Base-by-base conservation (phyloP, 2,888 invertebrate species). In the Mimachlamys varia region DNA sequence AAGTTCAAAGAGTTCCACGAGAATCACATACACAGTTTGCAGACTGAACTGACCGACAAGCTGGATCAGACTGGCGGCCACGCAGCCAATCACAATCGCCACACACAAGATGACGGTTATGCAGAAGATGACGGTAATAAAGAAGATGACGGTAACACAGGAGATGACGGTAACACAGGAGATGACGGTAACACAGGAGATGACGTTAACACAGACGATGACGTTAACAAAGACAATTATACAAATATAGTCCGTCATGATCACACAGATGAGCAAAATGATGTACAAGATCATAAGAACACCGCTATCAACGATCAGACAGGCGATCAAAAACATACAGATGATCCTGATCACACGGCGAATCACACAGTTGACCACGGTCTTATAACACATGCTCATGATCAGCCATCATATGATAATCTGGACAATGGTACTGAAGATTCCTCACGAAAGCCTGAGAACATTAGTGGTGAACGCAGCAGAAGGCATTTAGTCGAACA, bases 21-120 rank as follows among this genome's bases (percentile, higher is more conserved):
- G 3, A 76, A 90, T n/a, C 90, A 90, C 58, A 88, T 38, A 17
- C 90, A 90, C 22, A 50, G 53, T 0, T 38, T 90, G n/a, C 5
- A 50, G 37, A 27, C 58, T 17, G 33, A 76, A 76, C 10, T 27
- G 62, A 62, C 4, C n/a, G 27, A n/a, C 62, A 19, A n/a, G 10
- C 22, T 5, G 7, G 62, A 62, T 27, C 13, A 10, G n/a, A 62
- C 62, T 5, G n/a, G 12, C 62, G 62, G n/a, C 5, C n/a, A 62
- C 62, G 22, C 3, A 44, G 44, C 44, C n/a, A 27, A 10, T 62
- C 22, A 22, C 62, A 27, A 62, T 62, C 62, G n/a, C 15, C 62
- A 62, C n/a, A n/a, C n/a, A n/a, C n/a, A 62, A 62, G 3, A 62
- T n/a, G n/a, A 62, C 22, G n/a, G 1, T 12, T 15, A 62, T 22